Conservation (phyloP, 2,888 invertebrate genomes). For the Charanyca ferruginea region DNA sequence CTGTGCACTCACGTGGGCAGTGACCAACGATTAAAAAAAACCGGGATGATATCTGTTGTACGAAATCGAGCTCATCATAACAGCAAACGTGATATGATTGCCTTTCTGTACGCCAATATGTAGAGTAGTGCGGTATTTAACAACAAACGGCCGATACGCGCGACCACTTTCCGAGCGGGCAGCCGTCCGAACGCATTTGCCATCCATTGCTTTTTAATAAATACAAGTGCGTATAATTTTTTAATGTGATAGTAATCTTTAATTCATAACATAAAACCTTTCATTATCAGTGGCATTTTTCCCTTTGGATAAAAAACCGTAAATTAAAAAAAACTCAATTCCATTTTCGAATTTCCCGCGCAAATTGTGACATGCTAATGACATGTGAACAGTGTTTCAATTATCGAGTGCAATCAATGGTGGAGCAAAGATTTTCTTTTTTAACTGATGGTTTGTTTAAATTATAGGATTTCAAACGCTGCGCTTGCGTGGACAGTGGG, state of each 20-base stretch:
- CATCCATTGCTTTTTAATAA: conserved; percentile 64
- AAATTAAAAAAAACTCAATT: conserved; percentile 45
- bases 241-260: conserved; percentile 13
- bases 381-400: conserved; percentile 66
- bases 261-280: conserved; percentile 20
- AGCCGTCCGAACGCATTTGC: conserved; percentile 82
- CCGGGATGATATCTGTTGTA: conserved; percentile 37
- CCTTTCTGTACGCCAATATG: conserved; percentile 83
- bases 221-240: conserved; percentile 74
- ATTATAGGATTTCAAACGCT: conserved; percentile 88
- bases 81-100: conserved; percentile 65
- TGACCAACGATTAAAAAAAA: background rate
- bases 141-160: conserved; percentile 83
- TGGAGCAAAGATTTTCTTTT: conserved; percentile 80
- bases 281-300: conserved; percentile 15
- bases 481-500: conserved; percentile 77
- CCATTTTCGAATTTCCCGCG: conserved; percentile 69
- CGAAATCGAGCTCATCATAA: conserved; percentile 48
- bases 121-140: conserved; percentile 89
- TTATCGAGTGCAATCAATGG: conserved; percentile 80
- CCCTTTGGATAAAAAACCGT: background rate
- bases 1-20: background rate
- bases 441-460: conserved; percentile 82
- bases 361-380: conserved; percentile 63
- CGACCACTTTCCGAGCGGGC: conserved; percentile 85